Percentiles rank a stretch among this genome's conserved stretches.
These are phyloP conservation scores for Aelia acuminata DNA, from an alignment of 2,888 invertebrate species.

Conservation along the genomic window DNA sequence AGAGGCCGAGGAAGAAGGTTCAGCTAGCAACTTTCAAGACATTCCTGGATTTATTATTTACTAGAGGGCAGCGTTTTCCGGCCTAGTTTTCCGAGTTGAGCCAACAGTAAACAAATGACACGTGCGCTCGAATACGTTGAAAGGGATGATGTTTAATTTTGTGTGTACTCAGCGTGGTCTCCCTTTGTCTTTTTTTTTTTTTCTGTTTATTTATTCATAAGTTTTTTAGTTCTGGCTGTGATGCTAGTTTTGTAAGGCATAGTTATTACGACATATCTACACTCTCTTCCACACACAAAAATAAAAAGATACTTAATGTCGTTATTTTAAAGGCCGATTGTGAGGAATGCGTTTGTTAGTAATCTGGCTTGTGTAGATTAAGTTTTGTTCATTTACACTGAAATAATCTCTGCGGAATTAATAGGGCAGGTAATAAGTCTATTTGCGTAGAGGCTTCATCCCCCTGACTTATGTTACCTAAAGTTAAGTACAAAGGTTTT, in stretches of 20 bases:
- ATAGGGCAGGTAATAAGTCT: too few species aligned
- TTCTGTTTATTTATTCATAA: neutral
- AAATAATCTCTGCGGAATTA: too few species aligned
- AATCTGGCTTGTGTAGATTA: too few species aligned
- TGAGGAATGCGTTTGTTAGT: too few species aligned
- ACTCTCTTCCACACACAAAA: too few species aligned
- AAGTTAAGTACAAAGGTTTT: too few species aligned
- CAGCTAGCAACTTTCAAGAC: neutral
- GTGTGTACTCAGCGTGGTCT: neutral
- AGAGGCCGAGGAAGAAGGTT: neutral
- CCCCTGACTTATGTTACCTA: too few species aligned
- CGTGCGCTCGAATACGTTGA: neutral
- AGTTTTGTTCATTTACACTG: too few species aligned
- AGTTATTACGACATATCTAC: neutral
- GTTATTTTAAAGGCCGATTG: too few species aligned
- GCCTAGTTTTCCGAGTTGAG: neutral
- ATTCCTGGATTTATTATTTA: conserved; percentile 2
- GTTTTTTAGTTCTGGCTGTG: neutral
- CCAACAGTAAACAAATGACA: neutral
- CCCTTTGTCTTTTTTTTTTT: neutral
- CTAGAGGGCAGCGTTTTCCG: neutral
- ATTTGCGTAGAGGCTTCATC: too few species aligned
- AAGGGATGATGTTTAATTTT: neutral
- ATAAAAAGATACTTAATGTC: too few species aligned
- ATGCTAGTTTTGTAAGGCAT: neutral